Conservation (phyloP, 2,888 invertebrate genomes). For the Empis stercorea region DNA sequence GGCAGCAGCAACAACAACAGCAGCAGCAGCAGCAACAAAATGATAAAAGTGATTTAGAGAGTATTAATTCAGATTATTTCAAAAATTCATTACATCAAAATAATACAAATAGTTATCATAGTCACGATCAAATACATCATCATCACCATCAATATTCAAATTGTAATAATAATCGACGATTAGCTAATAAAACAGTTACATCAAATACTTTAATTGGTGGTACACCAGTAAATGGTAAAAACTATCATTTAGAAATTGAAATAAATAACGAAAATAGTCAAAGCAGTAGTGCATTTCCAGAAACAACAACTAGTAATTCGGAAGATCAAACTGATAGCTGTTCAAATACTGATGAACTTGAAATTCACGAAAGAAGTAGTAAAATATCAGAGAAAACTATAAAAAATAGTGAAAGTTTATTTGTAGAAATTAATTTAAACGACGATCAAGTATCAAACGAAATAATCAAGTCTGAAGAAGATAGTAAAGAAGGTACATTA, state of each 20-base stretch:
- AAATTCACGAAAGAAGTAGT: conserved; percentile 13
- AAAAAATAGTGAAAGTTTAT: not conserved
- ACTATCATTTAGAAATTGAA: conserved; percentile 15
- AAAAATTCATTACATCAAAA: conserved; percentile 34
- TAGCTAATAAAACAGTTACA: not conserved
- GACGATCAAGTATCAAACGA: no score
- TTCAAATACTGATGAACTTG: conserved; percentile 30
- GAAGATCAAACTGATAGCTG: conserved; percentile 32
- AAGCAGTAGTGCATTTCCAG: conserved; percentile 32
- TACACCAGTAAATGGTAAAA: conserved; percentile 9
- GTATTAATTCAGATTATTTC: conserved; percentile 36
- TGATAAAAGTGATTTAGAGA: conserved; percentile 37
- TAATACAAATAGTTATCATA: conserved; percentile 12
- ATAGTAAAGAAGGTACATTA: not conserved
- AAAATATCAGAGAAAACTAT: not conserved
- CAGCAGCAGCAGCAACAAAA: conserved; percentile 33
- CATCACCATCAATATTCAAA: no score
- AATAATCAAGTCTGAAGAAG: not conserved
- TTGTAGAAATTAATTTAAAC: not conserved
- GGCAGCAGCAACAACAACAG: conserved; percentile 16
- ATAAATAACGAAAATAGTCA: conserved; percentile 29
- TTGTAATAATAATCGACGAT: not conserved
- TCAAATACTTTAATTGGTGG: conserved; percentile 3
- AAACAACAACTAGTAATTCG: conserved; percentile 31
- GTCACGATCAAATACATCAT: no score